Percentiles rank a stretch among this genome's conserved stretches.
Conservation (phyloP, 2,797 vertebrate species). For the Manis javanica region DNA sequence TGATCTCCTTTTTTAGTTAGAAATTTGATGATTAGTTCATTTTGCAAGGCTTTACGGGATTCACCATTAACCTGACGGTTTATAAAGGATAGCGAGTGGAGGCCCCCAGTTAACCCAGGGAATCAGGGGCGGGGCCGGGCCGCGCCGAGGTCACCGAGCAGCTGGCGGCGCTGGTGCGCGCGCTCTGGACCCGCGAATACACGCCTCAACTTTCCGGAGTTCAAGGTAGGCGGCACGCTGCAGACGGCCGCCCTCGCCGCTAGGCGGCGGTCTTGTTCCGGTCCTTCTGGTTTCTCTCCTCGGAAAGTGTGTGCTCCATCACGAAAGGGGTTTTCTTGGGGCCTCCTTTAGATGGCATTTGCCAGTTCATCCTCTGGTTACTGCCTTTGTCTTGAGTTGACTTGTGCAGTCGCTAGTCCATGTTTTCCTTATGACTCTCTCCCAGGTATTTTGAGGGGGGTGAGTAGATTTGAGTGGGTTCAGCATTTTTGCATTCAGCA, state of each 20-base stretch:
- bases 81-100: too few species aligned
- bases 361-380: not conserved
- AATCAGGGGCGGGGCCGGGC: too few species aligned
- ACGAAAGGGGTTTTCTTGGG: not conserved
- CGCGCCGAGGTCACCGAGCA: too few species aligned
- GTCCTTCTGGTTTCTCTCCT: not conserved
- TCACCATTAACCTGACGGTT: too few species aligned
- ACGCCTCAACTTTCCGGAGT: conserved; percentile 83
- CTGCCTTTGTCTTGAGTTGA: not conserved
- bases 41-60: too few species aligned
- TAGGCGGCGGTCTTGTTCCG: not conserved
- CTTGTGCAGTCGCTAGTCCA: not conserved
- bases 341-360: not conserved
- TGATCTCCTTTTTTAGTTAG: too few species aligned
- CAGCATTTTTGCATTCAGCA: not conserved
- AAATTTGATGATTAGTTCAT: too few species aligned
- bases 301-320: not conserved
- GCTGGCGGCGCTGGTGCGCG: too few species aligned
- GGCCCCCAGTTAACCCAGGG: too few species aligned
- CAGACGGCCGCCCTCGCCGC: not conserved
- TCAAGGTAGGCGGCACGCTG: conserved; percentile 90
- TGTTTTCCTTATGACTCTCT: not conserved
- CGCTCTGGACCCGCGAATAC: too few species aligned
- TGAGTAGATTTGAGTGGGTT: not conserved
- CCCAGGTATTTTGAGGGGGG: not conserved